A percentile compares a stretch with the other conserved stretches of the same genome.
phyloP scores from a whole-genome alignment of 2,888 invertebrate species.

The Marasmarcha lunaedactyla region DNA sequence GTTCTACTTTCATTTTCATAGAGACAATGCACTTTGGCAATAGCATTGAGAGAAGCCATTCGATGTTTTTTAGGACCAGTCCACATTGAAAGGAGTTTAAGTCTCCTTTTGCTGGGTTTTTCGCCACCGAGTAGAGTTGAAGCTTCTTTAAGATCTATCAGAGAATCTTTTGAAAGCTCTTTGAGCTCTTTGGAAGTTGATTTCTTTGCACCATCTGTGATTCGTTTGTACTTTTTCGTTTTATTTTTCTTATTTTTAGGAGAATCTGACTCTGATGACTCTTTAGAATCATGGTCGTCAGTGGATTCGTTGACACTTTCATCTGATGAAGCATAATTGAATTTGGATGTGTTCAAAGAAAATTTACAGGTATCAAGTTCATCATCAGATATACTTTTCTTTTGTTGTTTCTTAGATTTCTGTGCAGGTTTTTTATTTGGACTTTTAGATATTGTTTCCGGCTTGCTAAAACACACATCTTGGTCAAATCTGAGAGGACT shows the following conservation, averaged over 20 bases:
- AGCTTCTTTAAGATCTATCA: slow-evolving; percentile 52
- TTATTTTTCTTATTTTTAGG: slow-evolving; percentile 45
- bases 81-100: slow-evolving; percentile 78
- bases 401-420: slow-evolving; percentile 38
- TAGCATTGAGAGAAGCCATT: slow-evolving; percentile 89
- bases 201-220: slow-evolving; percentile 46
- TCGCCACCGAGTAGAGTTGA: slow-evolving; percentile 38
- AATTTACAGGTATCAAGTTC: slow-evolving; percentile 56
- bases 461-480: slow-evolving; percentile 28
- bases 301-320: slow-evolving; percentile 58
- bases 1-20: slow-evolving; percentile 89
- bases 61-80: slow-evolving; percentile 84
- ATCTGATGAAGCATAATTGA: slow-evolving; percentile 51
- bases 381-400: slow-evolving; percentile 47
- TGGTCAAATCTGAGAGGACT: slow-evolving; percentile 56
- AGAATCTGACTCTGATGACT: slow-evolving; percentile 49
- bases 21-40: slow-evolving; percentile 90
- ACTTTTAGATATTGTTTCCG: slow-evolving; percentile 24
- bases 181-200: slow-evolving; percentile 50
- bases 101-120: slow-evolving; percentile 59
- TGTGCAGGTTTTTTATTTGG: slow-evolving; percentile 29
- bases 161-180: slow-evolving; percentile 57
- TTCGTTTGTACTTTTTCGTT: slow-evolving; percentile 53
- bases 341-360: slow-evolving; percentile 41
- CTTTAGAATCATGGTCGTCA: slow-evolving; percentile 54